Base-by-base conservation (phyloP, 2,113 vertebrate species). In the human (Homo sapiens) region DNA sequence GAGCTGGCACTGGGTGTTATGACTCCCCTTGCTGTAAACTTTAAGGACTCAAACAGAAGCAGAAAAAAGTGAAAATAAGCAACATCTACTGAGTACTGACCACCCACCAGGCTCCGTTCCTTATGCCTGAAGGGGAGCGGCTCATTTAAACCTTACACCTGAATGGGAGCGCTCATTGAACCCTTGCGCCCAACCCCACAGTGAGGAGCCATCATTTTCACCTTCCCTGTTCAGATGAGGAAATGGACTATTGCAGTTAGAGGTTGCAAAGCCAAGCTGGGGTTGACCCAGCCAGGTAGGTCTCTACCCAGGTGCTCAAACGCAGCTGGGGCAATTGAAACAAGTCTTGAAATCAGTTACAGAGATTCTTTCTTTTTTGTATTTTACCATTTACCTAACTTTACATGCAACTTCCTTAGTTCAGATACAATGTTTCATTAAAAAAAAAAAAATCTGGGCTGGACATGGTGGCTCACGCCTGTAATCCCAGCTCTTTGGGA, bases 381-480 rank as follows among this genome's bases (percentile, higher is more conserved):
- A 20, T 78, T 17, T 76, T 48, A 76, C 35, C 5, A 16, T n/a
- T 61, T 78, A 48, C 32, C 9, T 2, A 35, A n/a, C 35, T 86
- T 86, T 93, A 68, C 6, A n/a, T 57, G 59, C 30, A 35, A 57
- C 35, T 17, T 68, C 59, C 9, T 68, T 68, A 79, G 30, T 38
- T 45, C 32, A 68, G 59, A 68, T 18, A 79, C 73, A 86, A 3
- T 43, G 59, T 90, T 14, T 0, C 59, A 61, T 13, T 30, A 1
- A 61, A 61, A 61, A 61, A 27, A 61, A 61, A 61, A 61, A 61
- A 27, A 27, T 61, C 59, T 12, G 59, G 11, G 59, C 59, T 61
- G 59, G 10, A 5, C 0, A 0, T 27, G 10, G 59, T 61, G 59
- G 59, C 25, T 61, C 25, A 61, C 0, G 0, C 59, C 59, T 61